Evolutionary conservation across 1,140 invertebrate species (phyloP).

Genomic region (Lasioglossum baleicum): DNA sequence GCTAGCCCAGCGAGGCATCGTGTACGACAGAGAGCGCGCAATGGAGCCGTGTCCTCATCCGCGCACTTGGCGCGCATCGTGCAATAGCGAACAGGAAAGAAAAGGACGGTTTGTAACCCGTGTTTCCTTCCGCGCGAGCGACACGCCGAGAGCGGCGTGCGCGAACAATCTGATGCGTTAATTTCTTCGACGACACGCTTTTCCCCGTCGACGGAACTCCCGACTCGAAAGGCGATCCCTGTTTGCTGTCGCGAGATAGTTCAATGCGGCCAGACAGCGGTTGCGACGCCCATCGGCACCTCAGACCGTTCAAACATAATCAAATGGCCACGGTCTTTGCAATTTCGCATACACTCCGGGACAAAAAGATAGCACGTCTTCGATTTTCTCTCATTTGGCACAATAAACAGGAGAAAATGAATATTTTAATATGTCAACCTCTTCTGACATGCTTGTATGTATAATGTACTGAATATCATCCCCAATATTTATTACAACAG

Average conservation of each 20-base stretch:
- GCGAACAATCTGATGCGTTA: slow-evolving; percentile 32
- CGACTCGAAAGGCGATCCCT: not conserved
- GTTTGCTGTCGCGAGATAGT: not conserved
- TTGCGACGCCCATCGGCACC: no score
- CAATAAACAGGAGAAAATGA: no score
- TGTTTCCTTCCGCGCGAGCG: slow-evolving; percentile 7
- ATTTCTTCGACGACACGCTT: not conserved
- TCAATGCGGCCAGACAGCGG: not conserved
- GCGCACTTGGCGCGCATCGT: not conserved
- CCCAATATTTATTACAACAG: no score
- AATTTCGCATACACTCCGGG: no score
- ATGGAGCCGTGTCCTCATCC: not conserved
- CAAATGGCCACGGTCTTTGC: no score
- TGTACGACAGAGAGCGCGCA: not conserved
- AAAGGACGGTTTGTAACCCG: not conserved
- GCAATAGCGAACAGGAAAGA: not conserved
- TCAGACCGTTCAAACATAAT: not conserved
- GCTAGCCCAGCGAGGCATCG: slow-evolving; percentile 20
- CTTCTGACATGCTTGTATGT: no score
- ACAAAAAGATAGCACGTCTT: no score
- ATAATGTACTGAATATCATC: no score
- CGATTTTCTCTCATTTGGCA: no score
- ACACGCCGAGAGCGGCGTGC: not conserved
- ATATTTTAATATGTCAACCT: no score
- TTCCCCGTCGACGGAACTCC: no score